Conservation (phyloP, 2,888 invertebrate species). For the Chirona hameri region DNA sequence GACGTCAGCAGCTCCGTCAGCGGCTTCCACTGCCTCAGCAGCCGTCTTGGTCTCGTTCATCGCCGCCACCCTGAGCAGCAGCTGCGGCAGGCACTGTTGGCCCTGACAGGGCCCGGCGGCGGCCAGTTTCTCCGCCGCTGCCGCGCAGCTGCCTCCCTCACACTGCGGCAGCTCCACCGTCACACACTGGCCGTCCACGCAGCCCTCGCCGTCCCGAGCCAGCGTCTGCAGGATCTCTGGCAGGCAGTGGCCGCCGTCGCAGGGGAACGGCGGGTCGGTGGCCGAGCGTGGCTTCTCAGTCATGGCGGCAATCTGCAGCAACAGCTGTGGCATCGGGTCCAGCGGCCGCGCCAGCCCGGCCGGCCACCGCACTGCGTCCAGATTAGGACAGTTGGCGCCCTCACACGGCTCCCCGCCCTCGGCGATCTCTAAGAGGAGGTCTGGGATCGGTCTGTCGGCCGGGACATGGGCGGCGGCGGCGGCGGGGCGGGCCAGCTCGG, state of each 20-base stretch:
- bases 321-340: not conserved
- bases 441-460: not conserved
- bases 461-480: not conserved
- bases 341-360: not conserved
- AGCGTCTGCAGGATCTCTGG: constrained; percentile 3
- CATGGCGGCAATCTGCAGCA: constrained; percentile 7
- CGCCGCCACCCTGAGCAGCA: not conserved
- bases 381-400: not conserved
- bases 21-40: too few species aligned
- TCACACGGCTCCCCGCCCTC: constrained; percentile 2
- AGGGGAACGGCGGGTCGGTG: not conserved
- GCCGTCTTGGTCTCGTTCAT: not conserved
- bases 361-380: not conserved
- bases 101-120: not conserved
- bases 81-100: not conserved
- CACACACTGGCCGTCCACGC: not conserved
- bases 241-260: not conserved
- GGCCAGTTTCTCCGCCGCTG: not conserved
- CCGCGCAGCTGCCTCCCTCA: not conserved
- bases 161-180: not conserved
- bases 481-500: not conserved
- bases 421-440: not conserved
- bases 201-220: constrained; percentile 4
- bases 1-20: not conserved
- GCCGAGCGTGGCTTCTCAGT: not conserved